Evolutionary conservation across 2,888 invertebrate genomes (phyloP).

Genomic region (Patella ulyssiponensis): DNA sequence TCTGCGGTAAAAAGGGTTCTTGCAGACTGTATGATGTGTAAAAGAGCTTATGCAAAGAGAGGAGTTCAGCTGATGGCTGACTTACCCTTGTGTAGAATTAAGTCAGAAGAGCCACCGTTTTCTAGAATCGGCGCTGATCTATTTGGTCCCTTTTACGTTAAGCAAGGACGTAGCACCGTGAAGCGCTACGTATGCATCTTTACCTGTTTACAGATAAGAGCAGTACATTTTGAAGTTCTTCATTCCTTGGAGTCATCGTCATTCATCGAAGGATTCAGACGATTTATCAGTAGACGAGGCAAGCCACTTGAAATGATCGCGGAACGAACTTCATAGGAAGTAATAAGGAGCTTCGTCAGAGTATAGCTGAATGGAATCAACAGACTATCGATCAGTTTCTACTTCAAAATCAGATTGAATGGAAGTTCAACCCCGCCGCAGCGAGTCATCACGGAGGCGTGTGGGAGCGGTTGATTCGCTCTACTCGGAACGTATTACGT

Average conservation of each 20-base stretch:
- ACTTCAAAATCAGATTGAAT: neutral
- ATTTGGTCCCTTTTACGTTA: conserved; percentile 31
- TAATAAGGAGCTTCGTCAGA: neutral
- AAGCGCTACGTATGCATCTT: conserved; percentile 34
- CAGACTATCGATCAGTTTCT: neutral
- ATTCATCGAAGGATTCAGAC: neutral
- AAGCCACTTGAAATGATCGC: neutral
- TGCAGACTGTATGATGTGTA: conserved; percentile 7
- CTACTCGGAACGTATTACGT: conserved; percentile 21
- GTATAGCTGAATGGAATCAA: neutral
- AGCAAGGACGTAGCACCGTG: conserved; percentile 18
- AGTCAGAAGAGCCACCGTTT: conserved; percentile 22
- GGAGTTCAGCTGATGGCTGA: conserved; percentile 2
- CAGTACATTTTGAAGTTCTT: conserved; percentile 31
- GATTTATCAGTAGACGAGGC: neutral
- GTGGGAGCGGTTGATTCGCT: conserved; percentile 38
- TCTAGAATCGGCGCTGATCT: conserved; percentile 26
- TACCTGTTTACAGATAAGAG: conserved; percentile 27
- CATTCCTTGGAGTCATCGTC: conserved; percentile 16
- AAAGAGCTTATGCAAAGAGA: neutral
- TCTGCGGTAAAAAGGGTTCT: neutral
- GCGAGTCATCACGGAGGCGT: conserved; percentile 34
- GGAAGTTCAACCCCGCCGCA: neutral
- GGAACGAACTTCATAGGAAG: neutral
- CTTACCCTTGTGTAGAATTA: neutral